Base-by-base conservation (phyloP, 2,888 invertebrate genomes). In the Plagodis dolabraria region DNA sequence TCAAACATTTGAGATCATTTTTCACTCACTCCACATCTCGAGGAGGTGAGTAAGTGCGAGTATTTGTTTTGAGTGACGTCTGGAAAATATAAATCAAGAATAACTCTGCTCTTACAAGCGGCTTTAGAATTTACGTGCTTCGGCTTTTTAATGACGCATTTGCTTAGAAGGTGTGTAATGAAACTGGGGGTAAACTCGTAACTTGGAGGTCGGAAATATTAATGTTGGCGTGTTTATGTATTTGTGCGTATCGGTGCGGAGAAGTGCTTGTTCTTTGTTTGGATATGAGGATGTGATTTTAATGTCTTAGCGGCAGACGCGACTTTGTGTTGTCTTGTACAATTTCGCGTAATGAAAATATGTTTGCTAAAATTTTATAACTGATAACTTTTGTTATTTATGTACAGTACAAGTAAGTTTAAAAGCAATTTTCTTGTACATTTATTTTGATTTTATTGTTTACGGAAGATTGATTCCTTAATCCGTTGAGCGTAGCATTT, bases 51-150 rank as follows among this genome's bases (percentile, higher is more conserved):
- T 77, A 47, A 47, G 53, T 53, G 48, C n/a, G n/a, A 33, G 50
- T 51, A 74, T 79, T 83, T 82, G 82, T 83, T 79, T 74, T 73
- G 73, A 79, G 74, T 80, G 85, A 80, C 82, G 71, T 75, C 67
- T 58, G 62, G 62, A 56, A 79, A 80, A 79, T 81, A 86, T 83
- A 84, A 83, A 85, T 81, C 83, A 82, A 72, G 63, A 68, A 63
- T 72, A 72, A 71, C 70, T 63, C 64, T 63, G 57, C 47, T 73
- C 67, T 66, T 63, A 56, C 53, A 64, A 59, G 53, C 61, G 60
- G 64, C 62, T 65, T 64, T 64, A 62, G 48, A 67, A 65, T 66
- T 55, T 61, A 53, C 63, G 42, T 53, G 52, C 45, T 58, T 63
- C 63, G 60, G 67, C 60, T 62, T 67, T 67, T 67, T 69, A 69